phyloP scores from a whole-genome alignment of 53 echinoderm and acorn worm genomes.

The Apostichopus leukothele region DNA sequence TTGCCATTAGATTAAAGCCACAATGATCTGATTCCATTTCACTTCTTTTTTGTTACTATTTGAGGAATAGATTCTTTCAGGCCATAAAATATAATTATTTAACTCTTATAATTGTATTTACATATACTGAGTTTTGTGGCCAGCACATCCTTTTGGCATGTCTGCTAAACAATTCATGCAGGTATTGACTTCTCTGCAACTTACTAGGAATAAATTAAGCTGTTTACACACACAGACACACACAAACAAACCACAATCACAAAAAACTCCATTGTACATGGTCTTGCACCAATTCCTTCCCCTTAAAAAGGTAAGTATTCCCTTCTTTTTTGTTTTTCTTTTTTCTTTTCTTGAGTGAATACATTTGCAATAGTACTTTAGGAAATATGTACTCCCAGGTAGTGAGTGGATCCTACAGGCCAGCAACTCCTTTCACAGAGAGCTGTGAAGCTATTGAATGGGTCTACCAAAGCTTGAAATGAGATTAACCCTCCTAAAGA shows the following conservation, averaged over 20 bases:
- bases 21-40: no score
- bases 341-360: not conserved
- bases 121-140: no score
- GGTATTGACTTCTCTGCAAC: no score
- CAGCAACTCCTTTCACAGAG: not conserved
- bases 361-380: conserved; percentile 9
- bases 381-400: not conserved
- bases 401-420: not conserved
- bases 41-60: no score
- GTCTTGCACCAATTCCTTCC: not conserved
- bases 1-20: no score
- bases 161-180: no score
- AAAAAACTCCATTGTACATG: not conserved
- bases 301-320: not conserved
- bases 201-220: no score
- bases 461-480: not conserved
- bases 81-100: no score
- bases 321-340: not conserved
- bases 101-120: no score
- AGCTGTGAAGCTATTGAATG: not conserved
- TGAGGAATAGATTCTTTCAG: no score
- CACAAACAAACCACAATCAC: conserved; percentile 15
- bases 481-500: not conserved
- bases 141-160: no score
- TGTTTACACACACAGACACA: not conserved